Percentiles rank a stretch among this genome's conserved stretches.
phyloP scores from a whole-genome alignment of 2,888 invertebrate species.

The Euzetes globulus region DNA sequence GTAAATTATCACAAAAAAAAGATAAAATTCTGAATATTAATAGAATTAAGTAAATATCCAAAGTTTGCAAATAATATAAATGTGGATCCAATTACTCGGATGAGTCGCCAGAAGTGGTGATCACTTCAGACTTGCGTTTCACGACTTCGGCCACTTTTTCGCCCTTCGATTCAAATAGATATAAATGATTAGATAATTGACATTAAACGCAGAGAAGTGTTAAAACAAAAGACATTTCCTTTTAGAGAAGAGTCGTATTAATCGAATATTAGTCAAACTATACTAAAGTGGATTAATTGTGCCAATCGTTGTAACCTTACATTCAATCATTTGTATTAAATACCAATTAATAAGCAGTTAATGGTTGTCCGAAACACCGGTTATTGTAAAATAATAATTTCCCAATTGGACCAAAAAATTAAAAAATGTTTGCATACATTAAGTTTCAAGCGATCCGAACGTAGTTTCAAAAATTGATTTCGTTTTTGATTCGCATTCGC shows the following conservation, averaged over 20 bases:
- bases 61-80: background rate
- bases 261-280: too few species aligned
- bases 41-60: background rate
- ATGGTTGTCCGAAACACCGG: too few species aligned
- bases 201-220: background rate
- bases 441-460: slow-evolving; percentile 8
- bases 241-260: too few species aligned
- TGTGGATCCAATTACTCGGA: background rate
- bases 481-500: slow-evolving; percentile 19
- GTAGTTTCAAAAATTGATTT: slow-evolving; percentile 1
- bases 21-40: background rate
- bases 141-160: slow-evolving; percentile 27
- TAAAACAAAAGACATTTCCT: background rate
- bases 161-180: background rate
- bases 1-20: background rate
- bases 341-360: too few species aligned
- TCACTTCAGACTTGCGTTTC: slow-evolving; percentile 15
- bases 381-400: too few species aligned
- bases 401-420: background rate
- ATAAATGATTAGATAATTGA: background rate
- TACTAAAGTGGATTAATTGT: too few species aligned
- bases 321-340: too few species aligned
- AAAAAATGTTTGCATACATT: slow-evolving; percentile 11
- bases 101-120: background rate
- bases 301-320: too few species aligned